A percentile compares a stretch with the other conserved stretches of the same genome.
These are phyloP conservation scores for Liodrosophila aerea DNA, from an alignment of 2,888 invertebrate species.

Conservation along the genomic window DNA sequence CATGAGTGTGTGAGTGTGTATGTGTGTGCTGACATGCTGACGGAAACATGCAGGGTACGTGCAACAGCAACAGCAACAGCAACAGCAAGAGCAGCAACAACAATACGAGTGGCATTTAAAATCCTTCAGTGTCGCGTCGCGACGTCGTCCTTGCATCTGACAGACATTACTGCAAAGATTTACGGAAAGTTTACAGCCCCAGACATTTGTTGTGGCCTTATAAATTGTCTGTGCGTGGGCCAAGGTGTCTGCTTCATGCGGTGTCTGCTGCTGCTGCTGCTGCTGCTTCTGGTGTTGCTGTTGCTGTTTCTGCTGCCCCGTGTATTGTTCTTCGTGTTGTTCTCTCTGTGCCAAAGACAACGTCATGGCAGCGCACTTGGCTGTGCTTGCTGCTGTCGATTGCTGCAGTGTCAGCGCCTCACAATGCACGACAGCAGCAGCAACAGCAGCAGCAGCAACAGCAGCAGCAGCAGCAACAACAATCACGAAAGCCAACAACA, in stretches of 20 bases:
- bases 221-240: slow-evolving; percentile 75
- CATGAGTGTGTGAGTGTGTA: slow-evolving; percentile 7
- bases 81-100: slow-evolving; percentile 28
- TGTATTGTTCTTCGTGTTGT: not conserved
- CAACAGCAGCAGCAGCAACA: slow-evolving; percentile 17
- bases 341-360: slow-evolving; percentile 33
- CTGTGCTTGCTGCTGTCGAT: slow-evolving; percentile 49
- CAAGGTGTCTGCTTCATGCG: slow-evolving; percentile 57
- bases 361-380: slow-evolving; percentile 28
- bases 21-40: slow-evolving; percentile 63
- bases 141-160: slow-evolving; percentile 56
- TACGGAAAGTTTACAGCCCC: slow-evolving; percentile 73
- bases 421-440: slow-evolving; percentile 53
- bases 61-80: slow-evolving; percentile 30
- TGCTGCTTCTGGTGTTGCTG: slow-evolving; percentile 2
- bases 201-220: slow-evolving; percentile 79
- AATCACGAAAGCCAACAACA: slow-evolving; percentile 41
- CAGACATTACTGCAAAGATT: slow-evolving; percentile 68
- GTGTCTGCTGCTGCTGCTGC: slow-evolving; percentile 1
- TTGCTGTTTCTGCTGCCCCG: too few species aligned
- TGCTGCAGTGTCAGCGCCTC: slow-evolving; percentile 65
- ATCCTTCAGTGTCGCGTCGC: slow-evolving; percentile 66
- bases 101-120: slow-evolving; percentile 53
- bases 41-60: slow-evolving; percentile 72
- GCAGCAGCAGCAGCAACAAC: slow-evolving; percentile 27